These are phyloP conservation scores for Hypotaenidia philippensis DNA, from an alignment of 2,797 vertebrate genomes.

Conservation along the genomic window DNA sequence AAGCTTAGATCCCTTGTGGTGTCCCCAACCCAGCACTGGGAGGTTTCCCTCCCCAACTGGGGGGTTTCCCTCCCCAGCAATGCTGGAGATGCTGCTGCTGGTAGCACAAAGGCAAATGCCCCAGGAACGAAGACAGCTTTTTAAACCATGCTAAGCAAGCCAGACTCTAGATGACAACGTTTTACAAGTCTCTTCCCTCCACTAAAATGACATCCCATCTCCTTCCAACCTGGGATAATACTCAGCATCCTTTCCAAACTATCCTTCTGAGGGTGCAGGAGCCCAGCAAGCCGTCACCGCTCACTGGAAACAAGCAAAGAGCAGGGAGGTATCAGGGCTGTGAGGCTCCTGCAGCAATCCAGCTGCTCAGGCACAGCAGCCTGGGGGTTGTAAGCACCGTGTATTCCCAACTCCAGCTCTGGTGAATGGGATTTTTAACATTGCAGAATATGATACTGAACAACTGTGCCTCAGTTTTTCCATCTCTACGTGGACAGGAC, in stretches of 20 bases:
- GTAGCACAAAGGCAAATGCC: not conserved
- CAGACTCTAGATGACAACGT: not conserved
- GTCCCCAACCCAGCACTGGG: not conserved
- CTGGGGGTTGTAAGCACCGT: not conserved
- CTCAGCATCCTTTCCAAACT: accelerated
- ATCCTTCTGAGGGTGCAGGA: not conserved
- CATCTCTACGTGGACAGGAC: not conserved
- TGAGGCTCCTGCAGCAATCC: not conserved
- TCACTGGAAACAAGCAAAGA: not conserved
- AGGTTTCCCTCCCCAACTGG: not conserved
- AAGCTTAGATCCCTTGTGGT: not conserved
- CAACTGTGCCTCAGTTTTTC: not conserved
- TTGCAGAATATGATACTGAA: not conserved
- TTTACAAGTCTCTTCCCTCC: not conserved
- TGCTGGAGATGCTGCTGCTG: accelerated
- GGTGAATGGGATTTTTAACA: not conserved
- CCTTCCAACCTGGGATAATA: not conserved
- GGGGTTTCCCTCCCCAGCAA: not conserved
- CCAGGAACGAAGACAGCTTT: not conserved
- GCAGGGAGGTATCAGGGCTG: not conserved
- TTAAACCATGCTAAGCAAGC: not conserved
- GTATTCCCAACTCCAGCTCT: not conserved
- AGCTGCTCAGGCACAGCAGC: not conserved
- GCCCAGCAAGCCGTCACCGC: not conserved
- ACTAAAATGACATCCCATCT: accelerated